phyloP scores from a whole-genome alignment of 2,888 invertebrate species.

The Camptogramma bilineatum region DNA sequence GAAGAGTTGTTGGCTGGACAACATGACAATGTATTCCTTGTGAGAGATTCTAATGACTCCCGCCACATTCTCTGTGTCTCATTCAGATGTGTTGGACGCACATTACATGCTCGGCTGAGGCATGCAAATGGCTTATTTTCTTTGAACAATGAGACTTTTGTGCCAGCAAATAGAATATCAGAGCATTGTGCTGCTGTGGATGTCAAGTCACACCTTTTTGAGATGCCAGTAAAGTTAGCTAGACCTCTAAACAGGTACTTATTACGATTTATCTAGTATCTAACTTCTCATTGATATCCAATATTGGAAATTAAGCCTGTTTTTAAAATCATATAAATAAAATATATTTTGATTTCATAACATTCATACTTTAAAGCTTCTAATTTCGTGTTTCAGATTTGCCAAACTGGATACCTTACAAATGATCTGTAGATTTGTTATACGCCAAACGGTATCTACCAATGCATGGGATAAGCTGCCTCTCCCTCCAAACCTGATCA shows the following conservation, averaged over 20 bases:
- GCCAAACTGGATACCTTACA: conserved; percentile 88
- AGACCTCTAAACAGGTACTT: conserved; percentile 77
- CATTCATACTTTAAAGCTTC: neutral
- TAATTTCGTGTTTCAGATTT: conserved; percentile 83
- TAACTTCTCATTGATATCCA: neutral
- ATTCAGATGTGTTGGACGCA: conserved; percentile 89
- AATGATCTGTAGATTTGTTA: conserved; percentile 91
- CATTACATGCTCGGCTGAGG: conserved; percentile 89
- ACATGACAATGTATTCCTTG: conserved; percentile 90
- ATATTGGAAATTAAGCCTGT: too few species aligned
- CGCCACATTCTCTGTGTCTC: conserved; percentile 89
- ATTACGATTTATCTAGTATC: neutral
- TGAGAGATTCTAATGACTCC: conserved; percentile 90
- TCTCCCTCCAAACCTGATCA: conserved; percentile 83
- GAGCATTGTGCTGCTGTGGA: conserved; percentile 81
- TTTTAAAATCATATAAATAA: too few species aligned
- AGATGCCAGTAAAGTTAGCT: conserved; percentile 81
- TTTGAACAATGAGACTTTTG: conserved; percentile 85
- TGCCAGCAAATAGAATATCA: conserved; percentile 79
- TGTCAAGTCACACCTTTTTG: conserved; percentile 78
- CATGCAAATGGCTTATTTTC: conserved; percentile 89
- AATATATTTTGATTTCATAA: too few species aligned
- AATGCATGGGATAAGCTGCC: conserved; percentile 89
- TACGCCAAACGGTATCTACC: conserved; percentile 88
- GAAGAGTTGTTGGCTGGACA: conserved; percentile 88